Base-by-base conservation (phyloP, 2,888 invertebrate genomes). In the Oasisia sp. region DNA sequence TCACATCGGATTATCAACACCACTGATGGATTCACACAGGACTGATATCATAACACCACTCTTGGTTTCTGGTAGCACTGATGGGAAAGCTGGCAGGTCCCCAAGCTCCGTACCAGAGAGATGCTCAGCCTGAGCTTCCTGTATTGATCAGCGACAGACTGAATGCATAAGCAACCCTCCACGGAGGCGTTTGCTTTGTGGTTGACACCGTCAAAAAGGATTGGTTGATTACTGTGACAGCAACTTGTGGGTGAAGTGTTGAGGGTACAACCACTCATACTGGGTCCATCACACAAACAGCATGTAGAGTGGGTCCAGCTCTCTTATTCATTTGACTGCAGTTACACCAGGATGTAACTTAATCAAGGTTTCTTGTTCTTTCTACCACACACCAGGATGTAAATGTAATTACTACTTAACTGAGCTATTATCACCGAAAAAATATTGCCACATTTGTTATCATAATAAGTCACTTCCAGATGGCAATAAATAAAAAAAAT, bases 81-180 rank as follows among this genome's bases (percentile, higher is more conserved):
- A 2, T 74, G 74, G 58, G 74, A 19, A 27, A 74, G 27, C 27
- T 74, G 74, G 27, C 27, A 27, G 27, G 74, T 74, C 74, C 3
- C 50, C 74, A 74, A 19, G 19, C 74, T 27, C 74, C n/a, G n/a
- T 74, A 19, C 7, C 27, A 19, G 74, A 74, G 74, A 27, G 14
- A 74, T 74, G 74, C 74, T 74, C 7, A 27, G 14, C 27, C 19
- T 74, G 14, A 74, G 74, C 74, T 27, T 74, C 74, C 74, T 74
- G 19, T 74, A 74, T 74, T 74, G 74, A 74, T 74, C 74, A 74
- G 7, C 3, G 74, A 27, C 74, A 27, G n/a, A n/a, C 74, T 74
- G 27, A 74, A 74, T 74, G 74, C 74, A 74, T 74, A 74, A 74
- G 74, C 74, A 74, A 74, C 74, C 74, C 74, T 74, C 19, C 74